phyloP scores from a whole-genome alignment of 2,113 vertebrate species.

The Scytalopus superciliaris region DNA sequence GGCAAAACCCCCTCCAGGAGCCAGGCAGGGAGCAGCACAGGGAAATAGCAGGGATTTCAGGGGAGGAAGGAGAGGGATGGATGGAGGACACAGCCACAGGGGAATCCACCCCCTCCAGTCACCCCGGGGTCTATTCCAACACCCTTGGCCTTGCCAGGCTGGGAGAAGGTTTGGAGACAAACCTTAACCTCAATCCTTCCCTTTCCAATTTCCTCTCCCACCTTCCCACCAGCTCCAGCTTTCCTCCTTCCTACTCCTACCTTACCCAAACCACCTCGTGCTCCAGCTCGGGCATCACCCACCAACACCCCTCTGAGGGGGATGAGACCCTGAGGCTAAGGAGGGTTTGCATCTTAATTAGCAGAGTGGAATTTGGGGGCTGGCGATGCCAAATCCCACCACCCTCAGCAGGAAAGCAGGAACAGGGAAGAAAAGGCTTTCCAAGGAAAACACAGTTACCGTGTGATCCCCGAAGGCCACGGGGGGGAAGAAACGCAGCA shows the following conservation, averaged over 20 bases:
- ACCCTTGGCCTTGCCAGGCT: background rate
- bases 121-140: rapidly evolving
- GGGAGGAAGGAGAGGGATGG: background rate
- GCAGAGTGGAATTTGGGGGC: background rate
- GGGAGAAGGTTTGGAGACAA: background rate
- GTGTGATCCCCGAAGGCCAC: background rate
- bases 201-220: rapidly evolving
- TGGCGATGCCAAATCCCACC: background rate
- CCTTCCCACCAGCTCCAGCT: background rate
- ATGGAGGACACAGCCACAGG: background rate
- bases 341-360: background rate
- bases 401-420: background rate
- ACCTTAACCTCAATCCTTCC: rapidly evolving
- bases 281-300: background rate
- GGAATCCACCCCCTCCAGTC: background rate
- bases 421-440: background rate
- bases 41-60: rapidly evolving
- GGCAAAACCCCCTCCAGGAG: background rate
- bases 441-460: background rate
- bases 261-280: rapidly evolving
- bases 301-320: rapidly evolving
- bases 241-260: background rate
- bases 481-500: slow-evolving; percentile 19
- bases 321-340: background rate
- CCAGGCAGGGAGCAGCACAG: background rate